A percentile compares a stretch with the other conserved stretches of the same genome.
Evolutionary conservation across 1,140 invertebrate genomes (phyloP).

Genomic region (Papilio aristodemus): DNA sequence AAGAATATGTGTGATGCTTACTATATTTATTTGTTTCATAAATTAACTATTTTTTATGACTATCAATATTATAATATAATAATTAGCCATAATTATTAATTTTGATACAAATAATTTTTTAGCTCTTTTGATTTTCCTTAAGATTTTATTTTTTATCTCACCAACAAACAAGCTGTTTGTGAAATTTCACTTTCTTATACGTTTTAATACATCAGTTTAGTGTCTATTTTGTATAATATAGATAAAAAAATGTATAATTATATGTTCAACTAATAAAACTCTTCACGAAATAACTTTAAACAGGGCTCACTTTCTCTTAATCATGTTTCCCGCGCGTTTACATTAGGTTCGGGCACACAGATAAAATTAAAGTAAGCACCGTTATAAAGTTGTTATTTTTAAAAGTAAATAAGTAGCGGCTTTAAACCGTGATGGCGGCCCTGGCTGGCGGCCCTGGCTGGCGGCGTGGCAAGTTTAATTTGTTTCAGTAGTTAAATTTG

Average conservation of each 20-base stretch:
- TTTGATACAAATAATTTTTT: too few relatives aligned
- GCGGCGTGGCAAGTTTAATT: slow-evolving; percentile 22
- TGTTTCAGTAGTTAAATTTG: slow-evolving; percentile 28
- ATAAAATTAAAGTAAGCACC: slow-evolving; percentile 28
- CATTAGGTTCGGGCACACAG: slow-evolving; percentile 17
- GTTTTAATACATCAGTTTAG: not conserved
- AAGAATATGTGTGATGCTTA: too few relatives aligned
- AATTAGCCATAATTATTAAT: too few relatives aligned
- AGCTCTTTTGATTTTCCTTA: too few relatives aligned
- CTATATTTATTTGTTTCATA: too few relatives aligned
- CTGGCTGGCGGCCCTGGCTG: slow-evolving; percentile 1
- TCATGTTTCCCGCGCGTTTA: slow-evolving; percentile 24
- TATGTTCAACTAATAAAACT: slow-evolving; percentile 2
- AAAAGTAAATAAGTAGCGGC: slow-evolving; percentile 22
- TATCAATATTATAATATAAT: too few relatives aligned
- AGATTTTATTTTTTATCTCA: too few relatives aligned
- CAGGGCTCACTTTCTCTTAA: slow-evolving; percentile 17
- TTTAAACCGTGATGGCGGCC: slow-evolving; percentile 1
- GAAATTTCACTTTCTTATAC: too few relatives aligned
- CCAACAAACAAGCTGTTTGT: too few relatives aligned
- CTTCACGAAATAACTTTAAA: slow-evolving; percentile 19
- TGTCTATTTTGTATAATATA: not conserved
- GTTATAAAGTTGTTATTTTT: slow-evolving; percentile 30
- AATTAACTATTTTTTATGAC: too few relatives aligned
- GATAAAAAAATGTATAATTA: not conserved